Base-by-base conservation (phyloP, 2,888 invertebrate species). In the Leucophenga maculata region DNA sequence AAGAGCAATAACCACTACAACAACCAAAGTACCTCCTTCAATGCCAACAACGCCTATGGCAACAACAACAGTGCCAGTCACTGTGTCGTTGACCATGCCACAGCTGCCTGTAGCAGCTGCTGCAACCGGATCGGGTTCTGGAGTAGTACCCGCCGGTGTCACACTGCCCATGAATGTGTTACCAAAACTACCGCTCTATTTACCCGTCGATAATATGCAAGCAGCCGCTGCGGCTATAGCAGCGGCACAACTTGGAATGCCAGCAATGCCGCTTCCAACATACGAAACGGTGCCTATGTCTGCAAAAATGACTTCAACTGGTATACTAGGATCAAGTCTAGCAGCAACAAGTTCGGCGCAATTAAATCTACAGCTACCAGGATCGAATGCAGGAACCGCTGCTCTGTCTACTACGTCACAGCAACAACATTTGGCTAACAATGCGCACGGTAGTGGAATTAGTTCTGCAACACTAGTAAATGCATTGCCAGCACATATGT, bases 111-210 rank as follows among this genome's bases (percentile, higher is more conserved):
- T 48, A 22, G 55, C 52, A 1, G 1, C 52, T 52, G 13, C 6
- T 52, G 6, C 16, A 52, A 52, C 16, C 16, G 16, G 18, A 6
- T 6, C 52, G 20, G 16, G 18, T 18, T 8, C 39, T 13, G 14
- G 26, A n/a, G 22, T 8, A 13, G 55, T 20, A 22, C n/a, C 22
- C 20, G 50, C 16, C 26, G 31, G n/a, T 22, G 55, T 55, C 9
- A 22, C 20, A 20, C n/a, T 65, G 26, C 65, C 65, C 39, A 68
- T 73, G 0, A 70, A 67, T 65, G 55, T 80, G 75, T 32, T 82
- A 44, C 73, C 81, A 6, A 78, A 84, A 52, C 31, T 82, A 68
- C 84, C 84, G 2, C 60, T 83, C 39, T 83, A 75, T 72, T 48
- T 85, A 69, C 78, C 84, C 0, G 69, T 73, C 22, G 72, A 74